These are phyloP conservation scores for Ornithoptera alexandrae DNA, from an alignment of 2,888 invertebrate species.

Conservation along the genomic window DNA sequence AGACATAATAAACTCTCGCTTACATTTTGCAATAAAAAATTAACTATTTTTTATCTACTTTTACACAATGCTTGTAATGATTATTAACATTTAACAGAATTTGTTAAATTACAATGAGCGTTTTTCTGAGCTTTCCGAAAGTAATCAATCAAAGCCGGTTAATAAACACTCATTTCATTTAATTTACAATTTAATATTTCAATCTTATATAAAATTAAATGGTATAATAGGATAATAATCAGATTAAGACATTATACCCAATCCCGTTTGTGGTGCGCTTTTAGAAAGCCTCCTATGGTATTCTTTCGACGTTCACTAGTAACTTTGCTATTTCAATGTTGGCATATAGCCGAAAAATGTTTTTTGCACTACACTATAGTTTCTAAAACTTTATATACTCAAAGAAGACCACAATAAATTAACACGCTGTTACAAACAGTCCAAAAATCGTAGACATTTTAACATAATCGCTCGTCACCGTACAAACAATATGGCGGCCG, in stretches of 20 bases:
- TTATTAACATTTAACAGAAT: slow-evolving; percentile 1
- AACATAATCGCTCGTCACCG: slow-evolving; percentile 52
- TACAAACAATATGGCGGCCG: slow-evolving; percentile 65
- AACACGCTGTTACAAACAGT: slow-evolving; percentile 44
- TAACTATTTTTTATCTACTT: slow-evolving; percentile 5
- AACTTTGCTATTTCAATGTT: slow-evolving; percentile 66
- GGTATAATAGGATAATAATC: slow-evolving; percentile 22
- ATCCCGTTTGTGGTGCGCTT: slow-evolving; percentile 46
- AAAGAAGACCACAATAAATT: slow-evolving; percentile 32
- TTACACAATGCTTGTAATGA: not conserved
- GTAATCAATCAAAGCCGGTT: slow-evolving; percentile 62
- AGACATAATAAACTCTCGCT: slow-evolving; percentile 34
- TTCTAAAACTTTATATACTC: slow-evolving; percentile 31
- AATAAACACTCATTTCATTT: slow-evolving; percentile 32
- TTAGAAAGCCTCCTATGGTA: slow-evolving; percentile 57
- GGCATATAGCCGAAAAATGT: slow-evolving; percentile 53
- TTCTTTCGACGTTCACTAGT: slow-evolving; percentile 48
- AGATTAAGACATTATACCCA: slow-evolving; percentile 39
- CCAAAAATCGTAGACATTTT: slow-evolving; percentile 50
- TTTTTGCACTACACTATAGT: not conserved
- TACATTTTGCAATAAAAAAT: slow-evolving; percentile 31
- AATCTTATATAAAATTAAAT: slow-evolving; percentile 14
- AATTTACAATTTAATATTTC: slow-evolving; percentile 1
- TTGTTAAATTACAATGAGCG: slow-evolving; percentile 2
- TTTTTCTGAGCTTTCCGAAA: slow-evolving; percentile 18